Conservation (phyloP, 2,113 vertebrate species). For the Dermatemys mawii region DNA sequence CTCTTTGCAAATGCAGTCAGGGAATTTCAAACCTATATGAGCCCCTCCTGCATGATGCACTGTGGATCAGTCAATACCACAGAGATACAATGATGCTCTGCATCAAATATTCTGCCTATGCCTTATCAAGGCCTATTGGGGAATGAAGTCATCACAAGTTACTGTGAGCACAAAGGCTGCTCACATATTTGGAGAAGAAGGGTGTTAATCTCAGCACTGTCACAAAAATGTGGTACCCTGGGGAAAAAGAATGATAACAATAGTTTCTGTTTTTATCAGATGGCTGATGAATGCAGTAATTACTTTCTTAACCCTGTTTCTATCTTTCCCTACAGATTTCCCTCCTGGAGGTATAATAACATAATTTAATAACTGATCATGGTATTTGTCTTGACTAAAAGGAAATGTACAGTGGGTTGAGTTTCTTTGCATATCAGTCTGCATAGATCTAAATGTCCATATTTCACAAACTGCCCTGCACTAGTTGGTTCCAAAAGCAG, state of each 20-base stretch:
- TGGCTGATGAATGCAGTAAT: background rate
- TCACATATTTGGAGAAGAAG: background rate
- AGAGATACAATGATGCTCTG: background rate
- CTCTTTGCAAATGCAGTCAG: slow-evolving; percentile 30
- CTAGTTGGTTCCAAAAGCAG: background rate
- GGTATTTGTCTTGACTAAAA: background rate
- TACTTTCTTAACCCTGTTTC: slow-evolving; percentile 13
- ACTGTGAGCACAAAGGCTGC: background rate
- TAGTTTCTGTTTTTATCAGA: slow-evolving; percentile 18
- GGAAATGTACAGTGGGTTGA: accelerated
- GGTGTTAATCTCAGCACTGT: slow-evolving; percentile 25
- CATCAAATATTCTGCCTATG: slow-evolving; percentile 30
- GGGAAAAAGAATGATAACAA: slow-evolving; percentile 10
- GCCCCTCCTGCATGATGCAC: background rate
- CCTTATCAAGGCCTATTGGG: background rate
- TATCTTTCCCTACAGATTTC: slow-evolving; percentile 21
- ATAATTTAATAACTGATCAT: background rate
- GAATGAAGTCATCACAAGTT: background rate
- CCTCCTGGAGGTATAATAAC: background rate
- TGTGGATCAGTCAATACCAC: slow-evolving; percentile 41
- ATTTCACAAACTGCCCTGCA: background rate
- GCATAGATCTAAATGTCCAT: background rate
- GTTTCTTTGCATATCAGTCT: accelerated
- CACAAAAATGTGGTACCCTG: background rate
- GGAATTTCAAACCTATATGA: slow-evolving; percentile 13